Percentiles rank a stretch among this genome's conserved stretches.
Evolutionary conservation across 2,888 invertebrate genomes (phyloP).

Genomic region (Philonicus albiceps): DNA sequence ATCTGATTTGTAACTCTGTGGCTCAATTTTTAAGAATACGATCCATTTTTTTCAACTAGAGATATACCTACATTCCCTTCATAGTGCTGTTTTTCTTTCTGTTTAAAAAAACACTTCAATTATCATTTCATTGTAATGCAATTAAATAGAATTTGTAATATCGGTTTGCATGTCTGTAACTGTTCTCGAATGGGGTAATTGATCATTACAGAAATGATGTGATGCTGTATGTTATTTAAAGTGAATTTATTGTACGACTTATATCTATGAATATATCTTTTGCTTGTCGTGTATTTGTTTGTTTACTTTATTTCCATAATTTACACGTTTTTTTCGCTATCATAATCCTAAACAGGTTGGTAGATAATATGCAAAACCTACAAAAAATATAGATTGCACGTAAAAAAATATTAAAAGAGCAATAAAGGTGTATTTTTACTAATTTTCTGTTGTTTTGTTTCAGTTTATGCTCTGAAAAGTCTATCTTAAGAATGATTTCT

Average conservation of each 20-base stretch:
- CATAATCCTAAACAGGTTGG: not conserved
- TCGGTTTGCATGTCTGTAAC: not conserved
- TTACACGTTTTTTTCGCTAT: not conserved
- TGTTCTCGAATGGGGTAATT: not conserved
- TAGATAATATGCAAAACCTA: slow-evolving; percentile 16
- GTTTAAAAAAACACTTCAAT: not conserved
- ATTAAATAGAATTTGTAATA: not conserved
- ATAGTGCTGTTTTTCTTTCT: not conserved
- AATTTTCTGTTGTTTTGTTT: not conserved
- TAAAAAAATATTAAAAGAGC: slow-evolving; percentile 34
- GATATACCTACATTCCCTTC: not conserved
- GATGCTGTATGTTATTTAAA: not conserved
- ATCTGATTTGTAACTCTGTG: no score
- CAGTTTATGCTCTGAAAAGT: not conserved
- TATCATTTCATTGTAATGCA: not conserved
- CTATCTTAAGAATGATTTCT: not conserved
- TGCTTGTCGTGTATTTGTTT: not conserved
- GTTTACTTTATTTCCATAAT: not conserved
- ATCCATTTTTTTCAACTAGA: not conserved
- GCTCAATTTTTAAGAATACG: no score
- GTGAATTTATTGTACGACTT: not conserved
- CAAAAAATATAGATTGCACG: slow-evolving; percentile 35
- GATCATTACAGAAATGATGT: no score
- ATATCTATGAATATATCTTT: slow-evolving; percentile 23
- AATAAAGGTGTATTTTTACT: not conserved